These are phyloP conservation scores for Hippocampus comes DNA, from an alignment of 2,113 vertebrate species.

Conservation along the genomic window DNA sequence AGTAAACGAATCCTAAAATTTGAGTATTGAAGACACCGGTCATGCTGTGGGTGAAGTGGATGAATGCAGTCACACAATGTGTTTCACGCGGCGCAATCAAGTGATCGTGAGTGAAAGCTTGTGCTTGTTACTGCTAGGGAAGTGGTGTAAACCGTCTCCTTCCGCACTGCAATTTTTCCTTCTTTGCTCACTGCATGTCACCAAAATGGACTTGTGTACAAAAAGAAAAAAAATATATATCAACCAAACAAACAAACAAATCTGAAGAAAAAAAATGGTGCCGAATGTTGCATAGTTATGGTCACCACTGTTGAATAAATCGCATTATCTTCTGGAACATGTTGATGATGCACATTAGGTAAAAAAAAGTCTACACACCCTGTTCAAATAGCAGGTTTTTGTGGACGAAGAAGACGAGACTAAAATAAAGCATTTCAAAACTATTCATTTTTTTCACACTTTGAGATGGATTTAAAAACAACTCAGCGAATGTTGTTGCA, in stretches of 20 bases:
- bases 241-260: neutral
- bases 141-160: conserved; percentile 56
- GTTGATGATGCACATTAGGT: neutral
- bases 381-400: neutral
- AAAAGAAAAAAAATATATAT: neutral
- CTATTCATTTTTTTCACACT: neutral
- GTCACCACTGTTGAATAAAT: neutral
- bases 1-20: neutral
- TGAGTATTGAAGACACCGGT: neutral
- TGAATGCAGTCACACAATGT: neutral
- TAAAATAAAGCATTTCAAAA: neutral
- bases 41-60: conserved; percentile 11
- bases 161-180: conserved; percentile 51
- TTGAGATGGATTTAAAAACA: too few species aligned
- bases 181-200: conserved; percentile 56
- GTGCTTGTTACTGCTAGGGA: conserved; percentile 32
- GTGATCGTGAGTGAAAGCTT: conserved; percentile 20
- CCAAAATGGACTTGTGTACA: conserved; percentile 39
- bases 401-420: neutral
- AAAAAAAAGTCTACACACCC: neutral
- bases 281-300: neutral
- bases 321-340: neutral
- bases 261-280: neutral
- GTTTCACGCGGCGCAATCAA: neutral
- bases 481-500: too few species aligned